A percentile compares a stretch with the other conserved stretches of the same genome.
Evolutionary conservation across 2,113 vertebrate species (phyloP).

Genomic region (Xyliphius kryptos): DNA sequence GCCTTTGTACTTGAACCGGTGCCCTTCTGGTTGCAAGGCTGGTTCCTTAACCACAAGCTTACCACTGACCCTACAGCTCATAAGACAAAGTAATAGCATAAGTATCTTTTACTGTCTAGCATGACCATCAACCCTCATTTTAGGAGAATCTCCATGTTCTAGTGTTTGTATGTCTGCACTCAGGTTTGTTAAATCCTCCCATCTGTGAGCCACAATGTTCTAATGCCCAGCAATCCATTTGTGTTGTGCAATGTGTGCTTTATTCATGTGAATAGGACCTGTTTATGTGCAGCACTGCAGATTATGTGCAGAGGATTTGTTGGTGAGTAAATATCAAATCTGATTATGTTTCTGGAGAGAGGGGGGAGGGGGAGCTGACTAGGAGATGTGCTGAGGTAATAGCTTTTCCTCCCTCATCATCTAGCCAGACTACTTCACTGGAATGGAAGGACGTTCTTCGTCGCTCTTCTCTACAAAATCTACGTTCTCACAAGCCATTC

Average conservation of each 20-base stretch:
- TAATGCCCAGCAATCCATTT: neutral
- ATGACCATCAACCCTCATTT: too few species aligned
- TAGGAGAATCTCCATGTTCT: too few species aligned
- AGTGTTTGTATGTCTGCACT: too few species aligned
- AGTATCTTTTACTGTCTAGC: too few species aligned
- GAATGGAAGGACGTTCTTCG: conserved; percentile 45
- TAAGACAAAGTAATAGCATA: too few species aligned
- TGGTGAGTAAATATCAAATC: conserved; percentile 63
- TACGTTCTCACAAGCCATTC: conserved; percentile 34
- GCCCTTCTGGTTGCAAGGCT: too few species aligned
- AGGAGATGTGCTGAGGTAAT: conserved; percentile 61
- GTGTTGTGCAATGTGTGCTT: conserved; percentile 5
- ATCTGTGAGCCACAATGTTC: neutral
- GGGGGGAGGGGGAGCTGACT: conserved; percentile 24
- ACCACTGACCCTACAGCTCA: too few species aligned
- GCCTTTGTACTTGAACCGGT: too few species aligned
- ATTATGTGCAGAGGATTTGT: conserved; percentile 62
- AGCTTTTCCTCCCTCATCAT: conserved; percentile 55
- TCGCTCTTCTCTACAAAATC: conserved; percentile 35
- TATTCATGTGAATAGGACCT: conserved; percentile 8
- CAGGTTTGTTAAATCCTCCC: neutral
- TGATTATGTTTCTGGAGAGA: conserved; percentile 56
- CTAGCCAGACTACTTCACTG: conserved; percentile 48
- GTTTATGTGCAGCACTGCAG: conserved; percentile 43
- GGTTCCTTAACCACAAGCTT: too few species aligned